Evolutionary conservation across 2,888 invertebrate genomes (phyloP), one percentile per base, ranked within the genome.

Genomic region (Hypselothyrea guttata): DNA sequence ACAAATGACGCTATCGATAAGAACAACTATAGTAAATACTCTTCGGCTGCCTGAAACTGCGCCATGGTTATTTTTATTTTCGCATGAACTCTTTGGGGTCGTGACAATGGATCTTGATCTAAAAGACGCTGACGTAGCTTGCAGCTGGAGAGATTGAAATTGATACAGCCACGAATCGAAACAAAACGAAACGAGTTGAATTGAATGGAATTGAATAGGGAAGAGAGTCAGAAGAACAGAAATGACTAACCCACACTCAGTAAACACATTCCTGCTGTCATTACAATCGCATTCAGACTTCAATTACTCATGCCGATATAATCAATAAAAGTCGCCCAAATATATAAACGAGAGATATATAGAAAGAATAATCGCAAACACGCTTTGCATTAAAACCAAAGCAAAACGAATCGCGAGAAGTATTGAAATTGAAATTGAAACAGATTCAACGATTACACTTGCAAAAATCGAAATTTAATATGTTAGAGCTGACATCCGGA

Each of bases 41-140:
- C n/a, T n/a, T n/a, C n/a, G n/a, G n/a, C n/a, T n/a, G n/a, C n/a
- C n/a, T n/a, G n/a, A n/a, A n/a, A n/a, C n/a, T n/a, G n/a, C n/a
- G n/a, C n/a, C n/a, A n/a, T n/a, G n/a, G n/a, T n/a, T n/a, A n/a
- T n/a, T n/a, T n/a, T 47, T 27, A 54, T 55, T 35, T 72, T 74
- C 67, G 51, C 73, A 71, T 73, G 61, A 71, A 71, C 73, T 59
- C 22, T 74, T 58, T 62, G 53, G 64, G 79, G 74, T 78, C 78
- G 83, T 78, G 78, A 79, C 79, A 83, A 76, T 78, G 79, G 74
- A 63, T 68, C 68, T 78, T 62, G 55, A 57, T 74, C 58, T 56
- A 51, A 37, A 38, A 8, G 18, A 53, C 30, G 33, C 2, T 9
- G 28, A 34, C 45, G 34, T 16, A 34, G 45, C 34, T 38, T 38